phyloP scores from a whole-genome alignment of 2,113 vertebrate genomes.

The Butastur rufipennis region DNA sequence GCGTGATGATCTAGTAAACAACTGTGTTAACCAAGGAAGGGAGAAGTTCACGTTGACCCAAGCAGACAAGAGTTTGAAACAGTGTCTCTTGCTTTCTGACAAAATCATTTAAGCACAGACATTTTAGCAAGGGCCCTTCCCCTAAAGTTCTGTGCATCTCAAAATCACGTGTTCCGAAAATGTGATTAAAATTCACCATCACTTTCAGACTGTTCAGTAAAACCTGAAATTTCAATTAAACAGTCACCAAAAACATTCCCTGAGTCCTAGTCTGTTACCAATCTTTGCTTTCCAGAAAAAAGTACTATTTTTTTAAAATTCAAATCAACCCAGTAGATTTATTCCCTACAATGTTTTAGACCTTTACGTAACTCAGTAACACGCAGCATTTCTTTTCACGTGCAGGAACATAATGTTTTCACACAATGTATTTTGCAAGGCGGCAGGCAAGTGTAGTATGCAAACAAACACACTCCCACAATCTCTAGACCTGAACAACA shows the following conservation, averaged over 20 bases:
- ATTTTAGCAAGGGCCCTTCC: background rate
- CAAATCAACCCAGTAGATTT: background rate
- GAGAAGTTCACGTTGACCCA: background rate
- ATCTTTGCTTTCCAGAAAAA: background rate
- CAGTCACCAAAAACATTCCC: background rate
- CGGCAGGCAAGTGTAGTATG: background rate
- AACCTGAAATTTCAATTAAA: background rate
- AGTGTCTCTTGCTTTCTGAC: background rate
- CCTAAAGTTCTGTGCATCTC: background rate
- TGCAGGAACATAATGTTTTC: background rate
- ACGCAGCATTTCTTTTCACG: background rate
- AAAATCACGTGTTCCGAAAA: background rate
- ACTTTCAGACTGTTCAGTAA: background rate
- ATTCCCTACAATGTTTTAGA: background rate
- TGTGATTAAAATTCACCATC: background rate
- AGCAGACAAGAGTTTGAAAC: background rate
- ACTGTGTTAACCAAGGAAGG: background rate
- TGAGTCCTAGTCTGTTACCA: background rate
- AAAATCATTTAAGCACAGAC: background rate
- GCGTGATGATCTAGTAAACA: background rate
- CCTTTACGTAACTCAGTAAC: background rate
- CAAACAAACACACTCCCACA: background rate
- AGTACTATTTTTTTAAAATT: background rate
- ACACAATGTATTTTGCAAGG: background rate
- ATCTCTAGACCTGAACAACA: background rate